Evolutionary conservation across 2,888 invertebrate species (phyloP).

Genomic region (Seira ritae): DNA sequence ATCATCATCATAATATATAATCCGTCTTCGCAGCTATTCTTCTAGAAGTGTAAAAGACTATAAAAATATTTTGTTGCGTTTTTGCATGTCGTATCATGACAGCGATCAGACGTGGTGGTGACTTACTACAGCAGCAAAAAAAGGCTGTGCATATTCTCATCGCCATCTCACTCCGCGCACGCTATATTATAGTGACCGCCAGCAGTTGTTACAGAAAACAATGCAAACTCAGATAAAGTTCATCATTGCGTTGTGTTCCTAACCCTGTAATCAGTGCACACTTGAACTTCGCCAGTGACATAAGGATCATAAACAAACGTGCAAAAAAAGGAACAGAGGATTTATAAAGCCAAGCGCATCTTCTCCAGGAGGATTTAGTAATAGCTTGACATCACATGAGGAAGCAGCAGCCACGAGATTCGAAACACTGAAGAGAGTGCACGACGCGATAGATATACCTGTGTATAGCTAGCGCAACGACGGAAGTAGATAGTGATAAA

Average conservation of each 20-base stretch:
- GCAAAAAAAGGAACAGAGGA: not conserved
- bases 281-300: conserved; percentile 49
- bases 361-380: conserved; percentile 51
- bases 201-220: conserved; percentile 16
- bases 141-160: not conserved
- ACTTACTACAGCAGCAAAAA: conserved; percentile 15
- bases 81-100: conserved; percentile 59
- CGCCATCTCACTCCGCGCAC: conserved; percentile 24
- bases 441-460: too few species aligned
- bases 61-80: not conserved
- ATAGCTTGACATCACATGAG: not conserved
- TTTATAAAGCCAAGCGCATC: conserved; percentile 33
- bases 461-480: too few species aligned
- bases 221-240: conserved; percentile 14
- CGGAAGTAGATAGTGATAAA: conserved; percentile 33
- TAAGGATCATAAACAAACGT: conserved; percentile 4
- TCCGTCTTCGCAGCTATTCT: too few species aligned
- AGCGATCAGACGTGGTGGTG: conserved; percentile 57
- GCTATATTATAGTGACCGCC: conserved; percentile 10
- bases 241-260: not conserved
- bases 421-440: too few species aligned
- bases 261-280: conserved; percentile 38
- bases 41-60: too few species aligned
- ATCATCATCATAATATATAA: too few species aligned
- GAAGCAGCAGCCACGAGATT: not conserved